phyloP scores from a whole-genome alignment of 2,113 vertebrate species.

The Pycnonotus jocosus region DNA sequence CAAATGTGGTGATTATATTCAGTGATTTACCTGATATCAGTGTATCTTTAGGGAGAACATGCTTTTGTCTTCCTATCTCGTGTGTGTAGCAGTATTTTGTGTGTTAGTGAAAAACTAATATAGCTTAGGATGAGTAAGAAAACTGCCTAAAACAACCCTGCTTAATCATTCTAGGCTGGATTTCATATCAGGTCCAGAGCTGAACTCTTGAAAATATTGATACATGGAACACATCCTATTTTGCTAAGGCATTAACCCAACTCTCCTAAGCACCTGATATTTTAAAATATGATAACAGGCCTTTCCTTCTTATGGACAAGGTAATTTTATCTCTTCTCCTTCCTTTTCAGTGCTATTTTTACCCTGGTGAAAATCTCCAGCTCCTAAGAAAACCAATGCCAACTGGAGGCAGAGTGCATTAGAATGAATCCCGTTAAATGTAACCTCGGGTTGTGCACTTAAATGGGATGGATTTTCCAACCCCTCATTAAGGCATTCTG shows the following conservation, averaged over 20 bases:
- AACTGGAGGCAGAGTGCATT: background rate
- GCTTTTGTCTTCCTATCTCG: background rate
- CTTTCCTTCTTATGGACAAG: background rate
- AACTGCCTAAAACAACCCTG: background rate
- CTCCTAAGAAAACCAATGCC: background rate
- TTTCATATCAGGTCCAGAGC: background rate
- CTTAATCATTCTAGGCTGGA: background rate
- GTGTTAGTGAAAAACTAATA: background rate
- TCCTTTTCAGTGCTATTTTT: background rate
- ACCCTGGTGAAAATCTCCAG: background rate
- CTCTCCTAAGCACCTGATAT: background rate
- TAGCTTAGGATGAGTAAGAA: background rate
- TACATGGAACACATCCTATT: background rate
- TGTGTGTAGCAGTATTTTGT: background rate
- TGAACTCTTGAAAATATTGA: background rate
- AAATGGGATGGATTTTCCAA: background rate
- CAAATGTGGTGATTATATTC: background rate
- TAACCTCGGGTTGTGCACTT: slow-evolving; percentile 26
- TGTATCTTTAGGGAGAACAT: background rate
- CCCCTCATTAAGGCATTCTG: background rate
- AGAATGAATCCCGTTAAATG: background rate
- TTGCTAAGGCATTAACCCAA: background rate
- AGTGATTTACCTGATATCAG: background rate
- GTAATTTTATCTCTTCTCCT: background rate
- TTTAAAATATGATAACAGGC: background rate